Percentiles rank a stretch among this genome's conserved stretches.
phyloP scores from a whole-genome alignment of 1,140 invertebrate species.

The Catajapyx aquilonaris region DNA sequence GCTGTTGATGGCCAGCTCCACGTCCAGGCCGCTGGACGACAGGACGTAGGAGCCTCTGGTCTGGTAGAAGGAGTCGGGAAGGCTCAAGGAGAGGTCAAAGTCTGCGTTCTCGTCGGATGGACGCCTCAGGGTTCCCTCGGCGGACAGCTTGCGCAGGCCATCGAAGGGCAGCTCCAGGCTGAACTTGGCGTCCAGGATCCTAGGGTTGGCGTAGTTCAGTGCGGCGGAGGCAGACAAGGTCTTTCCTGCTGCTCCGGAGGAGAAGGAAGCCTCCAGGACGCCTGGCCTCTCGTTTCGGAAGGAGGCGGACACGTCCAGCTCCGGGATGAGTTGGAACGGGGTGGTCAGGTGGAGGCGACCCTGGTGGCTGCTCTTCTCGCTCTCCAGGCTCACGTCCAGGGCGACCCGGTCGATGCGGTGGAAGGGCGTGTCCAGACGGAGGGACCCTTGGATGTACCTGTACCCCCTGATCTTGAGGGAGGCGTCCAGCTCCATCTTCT shows the following conservation, averaged over 20 bases:
- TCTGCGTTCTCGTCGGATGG: background rate
- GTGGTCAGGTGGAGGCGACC: conserved; percentile 11
- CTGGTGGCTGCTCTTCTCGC: background rate
- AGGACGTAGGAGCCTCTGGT: background rate
- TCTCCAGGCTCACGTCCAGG: conserved; percentile 4
- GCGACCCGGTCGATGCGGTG: conserved; percentile 10
- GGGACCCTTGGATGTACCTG: conserved; percentile 1
- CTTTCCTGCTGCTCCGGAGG: conserved; percentile 2
- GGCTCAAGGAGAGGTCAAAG: conserved; percentile 1
- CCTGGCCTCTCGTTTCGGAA: conserved; percentile 12
- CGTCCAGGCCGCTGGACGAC: conserved; percentile 3
- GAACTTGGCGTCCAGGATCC: background rate
- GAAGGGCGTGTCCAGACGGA: conserved; percentile 14
- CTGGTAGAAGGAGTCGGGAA: conserved; percentile 2
- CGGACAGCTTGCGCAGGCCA: background rate
- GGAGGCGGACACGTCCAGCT: conserved; percentile 4
- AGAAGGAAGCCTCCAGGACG: conserved; percentile 9
- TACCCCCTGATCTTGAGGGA: conserved; percentile 1
- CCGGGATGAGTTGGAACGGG: conserved; percentile 12
- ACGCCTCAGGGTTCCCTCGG: conserved; percentile 4
- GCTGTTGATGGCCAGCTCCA: conserved; percentile 5
- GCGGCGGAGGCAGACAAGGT: background rate
- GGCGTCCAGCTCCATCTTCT: conserved; percentile 1
- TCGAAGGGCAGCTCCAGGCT: conserved; percentile 5
- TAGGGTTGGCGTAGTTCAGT: background rate